Base-by-base conservation (phyloP, 2,113 vertebrate species). In the Centropus bengalensis region DNA sequence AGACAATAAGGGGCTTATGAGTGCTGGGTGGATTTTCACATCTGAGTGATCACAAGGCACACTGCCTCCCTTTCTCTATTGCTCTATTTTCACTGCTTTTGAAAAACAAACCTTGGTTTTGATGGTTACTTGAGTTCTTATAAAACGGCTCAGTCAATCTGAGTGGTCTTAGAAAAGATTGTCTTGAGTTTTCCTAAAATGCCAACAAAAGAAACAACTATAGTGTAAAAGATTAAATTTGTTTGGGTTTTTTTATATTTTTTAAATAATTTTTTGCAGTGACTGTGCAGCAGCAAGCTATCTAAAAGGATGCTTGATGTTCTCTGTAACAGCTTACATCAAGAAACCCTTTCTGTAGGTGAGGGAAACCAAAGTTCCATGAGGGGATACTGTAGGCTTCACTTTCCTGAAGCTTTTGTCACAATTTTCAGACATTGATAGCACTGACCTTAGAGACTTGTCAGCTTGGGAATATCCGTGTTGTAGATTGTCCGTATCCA, bases 1-100 rank as follows among this genome's bases (percentile, higher is more conserved):
- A 56, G 56, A 69, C 36, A 62, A 19, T 89, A 91, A 90, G 59
- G 49, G 45, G 75, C 45, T 89, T 89, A 85, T 21, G 30, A 83
- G 42, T 0, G 2, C 36, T 16, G 27, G 56, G 44, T 16, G 45
- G 60, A 52, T 81, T 58, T 44, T 83, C 47, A 54, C 47, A 78
- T 51, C 67, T 59, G 63, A 82, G 28, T 10, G 18, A 58, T 59
- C 63, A 32, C 32, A 58, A 63, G 78, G 23, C 47, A 74, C 20
- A 10, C 2, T 32, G 51, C 58, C 69, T 86, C 40, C 36, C 32
- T 52, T 62, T 47, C 67, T n/a, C 38, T 56, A 11, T 38, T 54
- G 14, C 19, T 56, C 17, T 56, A 0, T 49, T 86, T 82, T 86
- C 8, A 10, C 10, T 18, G 19, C 18, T 88, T 18, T n/a, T 47